Base-by-base conservation (phyloP, 2,113 vertebrate genomes). In the Balaenoptera acutorostrata region DNA sequence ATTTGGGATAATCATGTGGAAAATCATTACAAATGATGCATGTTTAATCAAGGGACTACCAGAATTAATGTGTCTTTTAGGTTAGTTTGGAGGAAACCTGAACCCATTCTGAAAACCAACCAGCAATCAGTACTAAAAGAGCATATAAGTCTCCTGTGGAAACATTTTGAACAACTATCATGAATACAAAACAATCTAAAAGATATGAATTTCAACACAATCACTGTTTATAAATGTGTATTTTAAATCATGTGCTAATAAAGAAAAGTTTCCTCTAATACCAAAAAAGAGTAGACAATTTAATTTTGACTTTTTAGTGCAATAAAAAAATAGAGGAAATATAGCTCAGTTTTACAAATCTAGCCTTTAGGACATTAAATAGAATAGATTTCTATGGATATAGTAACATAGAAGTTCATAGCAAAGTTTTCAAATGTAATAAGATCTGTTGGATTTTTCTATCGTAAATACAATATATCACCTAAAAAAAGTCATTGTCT, bases 1-100 rank as follows among this genome's bases (percentile, higher is more conserved):
- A 93, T 98, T 98, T 97, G 94, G 97, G 71, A 98, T 97, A 98
- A 98, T 98, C 93, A 88, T 93, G 82, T 98, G 96, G 97, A 98
- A 98, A 98, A 98, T 98, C 96, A 98, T 93, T 97, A 90, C 63
- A 98, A 97, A 97, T 94, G 88, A 98, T 88, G 86, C 95, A 97
- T 98, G 94, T 97, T 98, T 98, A 98, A 97, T 95, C 68, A 55
- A 74, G 78, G 46, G 52, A 93, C 64, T 97, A 95, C 64, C 63
- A 98, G 93, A 98, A 98, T 96, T 96, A 83, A 57, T 95, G 77
- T 63, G 25, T 98, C 93, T 98, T 98, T 77, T 97, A 77, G 29
- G 85, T 55, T 81, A 88, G 29, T 96, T 95, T 96, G 83, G 64
- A 94, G 94, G 75, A 98, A 97, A 97, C 21, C 12, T 96, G 97